Base-by-base conservation (phyloP, 2,113 vertebrate species). In the Chrysochloris asiatica region DNA sequence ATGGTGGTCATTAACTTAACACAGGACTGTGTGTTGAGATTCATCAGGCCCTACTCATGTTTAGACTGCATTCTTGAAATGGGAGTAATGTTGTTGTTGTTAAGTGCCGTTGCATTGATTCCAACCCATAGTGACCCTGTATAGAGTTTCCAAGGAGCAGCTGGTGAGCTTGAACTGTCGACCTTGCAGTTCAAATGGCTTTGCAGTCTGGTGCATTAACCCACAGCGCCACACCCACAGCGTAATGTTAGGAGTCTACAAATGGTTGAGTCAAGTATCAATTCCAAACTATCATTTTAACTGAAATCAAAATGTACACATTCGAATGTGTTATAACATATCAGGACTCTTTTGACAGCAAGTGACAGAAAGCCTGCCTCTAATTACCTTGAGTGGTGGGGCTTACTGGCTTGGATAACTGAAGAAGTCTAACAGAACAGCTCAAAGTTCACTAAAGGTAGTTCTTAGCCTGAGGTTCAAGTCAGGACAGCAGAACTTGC, bases 281-380 rank as follows among this genome's bases (percentile, higher is more conserved):
- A 77, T 91, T 89, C 50, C 3, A 81, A 84, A 69, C 61, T 78
- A 21, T 38, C 16, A 84, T 54, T 16, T 82, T 83, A 78, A 86
- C 93, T 67, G 21, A 79, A 50, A 86, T 19, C 14, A n/a, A 85
- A 81, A 67, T 22, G 22, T 67, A 21, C 17, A 65, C 3, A 36
- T 2, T 47, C 19, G 67, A 38, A 61, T 33, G 14, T 30, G 24
- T 80, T 81, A 22, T 17, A 84, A 85, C 30, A 48, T 41, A 22
- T 75, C 16, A 54, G 1, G 30, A 0, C 54, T 69, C 43, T 72
- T 86, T 54, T 16, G 61, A 87, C 19, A 22, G 24, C 52, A 80
- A 86, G 8, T 33, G 50, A 92, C 41, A 83, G 76, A 59, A 90
- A 76, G 56, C 1, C 43, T 47, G 24, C 30, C n/a, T 73, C 6